Percentiles rank a stretch among this genome's conserved stretches.
phyloP scores from a whole-genome alignment of 2,888 invertebrate species.

The Phymatocera aterrima region DNA sequence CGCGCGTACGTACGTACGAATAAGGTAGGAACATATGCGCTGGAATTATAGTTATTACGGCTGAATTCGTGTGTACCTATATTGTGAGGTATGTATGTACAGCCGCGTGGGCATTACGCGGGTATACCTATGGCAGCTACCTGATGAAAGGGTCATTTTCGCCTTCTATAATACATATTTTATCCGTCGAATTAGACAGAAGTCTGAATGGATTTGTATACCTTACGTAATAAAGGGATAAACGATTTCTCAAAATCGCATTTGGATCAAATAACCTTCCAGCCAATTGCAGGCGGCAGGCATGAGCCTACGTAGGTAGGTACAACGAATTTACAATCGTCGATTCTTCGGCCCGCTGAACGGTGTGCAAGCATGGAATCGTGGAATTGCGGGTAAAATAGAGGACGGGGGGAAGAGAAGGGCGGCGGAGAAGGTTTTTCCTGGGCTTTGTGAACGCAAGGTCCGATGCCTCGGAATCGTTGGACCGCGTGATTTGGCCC shows the following conservation, averaged over 20 bases:
- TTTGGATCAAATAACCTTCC: slow-evolving; percentile 27
- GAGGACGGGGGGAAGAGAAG: not conserved
- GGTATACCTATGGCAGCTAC: not conserved
- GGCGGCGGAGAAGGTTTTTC: not conserved
- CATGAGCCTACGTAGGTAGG: no score
- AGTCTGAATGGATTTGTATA: not conserved
- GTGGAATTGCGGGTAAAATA: slow-evolving; percentile 1
- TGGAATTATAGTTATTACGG: slow-evolving; percentile 18
- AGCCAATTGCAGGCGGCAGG: not conserved
- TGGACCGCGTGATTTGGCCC: slow-evolving; percentile 26
- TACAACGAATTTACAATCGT: slow-evolving; percentile 37
- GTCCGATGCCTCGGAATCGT: not conserved
- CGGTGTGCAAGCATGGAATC: slow-evolving; percentile 16
- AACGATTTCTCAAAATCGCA: slow-evolving; percentile 13
- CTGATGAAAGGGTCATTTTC: slow-evolving; percentile 5
- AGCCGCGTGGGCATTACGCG: no score
- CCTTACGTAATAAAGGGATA: not conserved
- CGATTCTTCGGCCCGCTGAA: slow-evolving; percentile 37
- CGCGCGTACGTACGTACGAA: not conserved
- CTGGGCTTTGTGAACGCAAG: slow-evolving; percentile 3
- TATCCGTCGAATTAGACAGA: slow-evolving; percentile 1
- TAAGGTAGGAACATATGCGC: not conserved
- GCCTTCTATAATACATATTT: not conserved
- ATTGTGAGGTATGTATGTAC: no score
- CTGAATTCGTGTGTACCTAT: not conserved